phyloP scores from a whole-genome alignment of 2,888 invertebrate species.

The Podotricha telesiphe region DNA sequence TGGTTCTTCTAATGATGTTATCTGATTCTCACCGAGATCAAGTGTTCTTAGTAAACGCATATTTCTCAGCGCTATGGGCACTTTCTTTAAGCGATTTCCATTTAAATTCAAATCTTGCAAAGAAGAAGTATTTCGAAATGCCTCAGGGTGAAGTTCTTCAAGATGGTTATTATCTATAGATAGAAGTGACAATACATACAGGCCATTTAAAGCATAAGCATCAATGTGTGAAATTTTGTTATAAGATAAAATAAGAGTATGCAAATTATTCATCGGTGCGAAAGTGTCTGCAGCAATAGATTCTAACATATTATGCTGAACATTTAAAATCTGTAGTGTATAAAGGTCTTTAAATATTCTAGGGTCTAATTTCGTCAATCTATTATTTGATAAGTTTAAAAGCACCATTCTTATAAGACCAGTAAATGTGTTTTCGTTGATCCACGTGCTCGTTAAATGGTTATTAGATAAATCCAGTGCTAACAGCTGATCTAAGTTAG shows the following conservation, averaged over 20 bases:
- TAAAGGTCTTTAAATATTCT: constrained; percentile 93
- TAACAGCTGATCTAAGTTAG: constrained; percentile 91
- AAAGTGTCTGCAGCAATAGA: constrained; percentile 94
- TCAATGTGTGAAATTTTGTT: constrained; percentile 94
- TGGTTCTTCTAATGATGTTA: constrained; percentile 90
- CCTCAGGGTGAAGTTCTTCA: constrained; percentile 92
- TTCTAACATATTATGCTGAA: constrained; percentile 92
- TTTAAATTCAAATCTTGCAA: constrained; percentile 95
- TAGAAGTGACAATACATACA: constrained; percentile 92
- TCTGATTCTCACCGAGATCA: constrained; percentile 95
- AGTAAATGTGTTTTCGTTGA: constrained; percentile 92
- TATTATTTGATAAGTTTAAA: constrained; percentile 93
- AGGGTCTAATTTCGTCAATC: constrained; percentile 91
- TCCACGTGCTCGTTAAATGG: constrained; percentile 93
- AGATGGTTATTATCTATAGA: constrained; percentile 94
- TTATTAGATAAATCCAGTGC: constrained; percentile 93
- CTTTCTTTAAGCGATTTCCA: constrained; percentile 91
- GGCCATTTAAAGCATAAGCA: constrained; percentile 93
- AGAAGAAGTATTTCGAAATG: constrained; percentile 95
- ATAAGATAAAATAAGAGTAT: constrained; percentile 93
- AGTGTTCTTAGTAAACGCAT: constrained; percentile 94
- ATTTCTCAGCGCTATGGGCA: constrained; percentile 92
- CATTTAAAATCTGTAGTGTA: constrained; percentile 92
- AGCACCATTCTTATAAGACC: constrained; percentile 94
- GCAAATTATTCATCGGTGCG: constrained; percentile 95